Conservation (phyloP, 2,888 invertebrate species). For the Ptilodon capucinus region DNA sequence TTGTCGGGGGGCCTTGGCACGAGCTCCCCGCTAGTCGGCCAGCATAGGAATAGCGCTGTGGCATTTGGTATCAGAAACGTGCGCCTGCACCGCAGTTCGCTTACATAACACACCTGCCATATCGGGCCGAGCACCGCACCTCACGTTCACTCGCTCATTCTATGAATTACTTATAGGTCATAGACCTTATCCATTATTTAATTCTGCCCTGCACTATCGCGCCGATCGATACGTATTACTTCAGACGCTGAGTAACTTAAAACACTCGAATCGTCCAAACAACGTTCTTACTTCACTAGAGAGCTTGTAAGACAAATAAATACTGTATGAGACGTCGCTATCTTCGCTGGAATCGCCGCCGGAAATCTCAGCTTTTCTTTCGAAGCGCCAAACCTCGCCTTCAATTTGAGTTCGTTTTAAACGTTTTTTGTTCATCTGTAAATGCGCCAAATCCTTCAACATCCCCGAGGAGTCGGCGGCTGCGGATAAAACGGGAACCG, state of each 20-base stretch:
- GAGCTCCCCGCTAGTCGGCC: conserved; percentile 46
- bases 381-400: conserved; percentile 33
- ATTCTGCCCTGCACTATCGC: conserved; percentile 52
- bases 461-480: conserved; percentile 50
- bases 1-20: conserved; percentile 71
- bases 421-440: conserved; percentile 49
- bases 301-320: conserved; percentile 56
- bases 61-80: conserved; percentile 63
- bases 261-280: conserved; percentile 25
- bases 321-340: conserved; percentile 42
- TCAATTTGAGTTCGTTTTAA: conserved; percentile 38
- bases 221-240: conserved; percentile 42
- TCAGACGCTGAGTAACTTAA: background rate
- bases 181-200: conserved; percentile 75
- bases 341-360: conserved; percentile 40
- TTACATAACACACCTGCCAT: conserved; percentile 82
- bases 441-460: conserved; percentile 62
- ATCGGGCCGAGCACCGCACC: conserved; percentile 73
- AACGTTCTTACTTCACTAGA: conserved; percentile 25
- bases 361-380: conserved; percentile 52
- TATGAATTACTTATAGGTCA: conserved; percentile 81
- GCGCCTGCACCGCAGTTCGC: conserved; percentile 55
- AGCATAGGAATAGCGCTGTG: conserved; percentile 66
- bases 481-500: conserved; percentile 57
- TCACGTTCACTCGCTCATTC: conserved; percentile 77